Percentiles rank a stretch among this genome's conserved stretches.
Conservation (phyloP, 2,113 vertebrate genomes). For the Syrrhaptes paradoxus region DNA sequence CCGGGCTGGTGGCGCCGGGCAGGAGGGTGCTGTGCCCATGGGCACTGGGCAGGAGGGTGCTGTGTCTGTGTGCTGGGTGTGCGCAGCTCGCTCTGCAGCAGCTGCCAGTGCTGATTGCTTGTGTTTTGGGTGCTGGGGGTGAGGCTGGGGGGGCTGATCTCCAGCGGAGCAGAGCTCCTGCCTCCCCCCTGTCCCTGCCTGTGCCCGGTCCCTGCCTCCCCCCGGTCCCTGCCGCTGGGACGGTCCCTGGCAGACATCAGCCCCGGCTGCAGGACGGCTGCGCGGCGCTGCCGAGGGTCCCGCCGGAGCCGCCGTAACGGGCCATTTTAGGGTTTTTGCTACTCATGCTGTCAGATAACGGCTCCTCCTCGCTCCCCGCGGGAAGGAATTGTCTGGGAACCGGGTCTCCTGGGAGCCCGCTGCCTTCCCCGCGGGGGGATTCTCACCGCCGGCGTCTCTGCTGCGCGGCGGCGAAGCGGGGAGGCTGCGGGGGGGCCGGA, state of each 20-base stretch:
- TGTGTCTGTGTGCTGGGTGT: no score
- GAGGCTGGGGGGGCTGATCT: background rate
- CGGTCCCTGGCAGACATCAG: background rate
- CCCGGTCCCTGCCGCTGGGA: no score
- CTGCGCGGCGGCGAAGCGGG: accelerated
- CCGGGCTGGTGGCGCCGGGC: accelerated
- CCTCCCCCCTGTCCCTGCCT: background rate
- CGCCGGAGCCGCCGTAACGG: background rate
- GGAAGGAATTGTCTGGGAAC: background rate
- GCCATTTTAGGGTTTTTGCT: background rate
- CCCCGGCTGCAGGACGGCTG: background rate
- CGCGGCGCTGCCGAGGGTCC: background rate
- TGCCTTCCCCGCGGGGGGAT: background rate
- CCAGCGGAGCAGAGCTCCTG: background rate
- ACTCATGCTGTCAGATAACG: background rate
- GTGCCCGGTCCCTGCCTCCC: no score
- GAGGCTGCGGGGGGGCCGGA: background rate
- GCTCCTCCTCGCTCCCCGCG: background rate
- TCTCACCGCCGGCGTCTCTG: accelerated
- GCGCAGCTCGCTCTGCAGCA: accelerated
- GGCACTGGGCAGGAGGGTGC: background rate
- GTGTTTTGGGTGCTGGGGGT: background rate
- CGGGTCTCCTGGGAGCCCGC: background rate
- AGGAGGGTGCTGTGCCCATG: accelerated
- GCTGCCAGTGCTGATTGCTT: accelerated